Base-by-base conservation (phyloP, 2,797 vertebrate species). In the Cheirogaleus major region DNA sequence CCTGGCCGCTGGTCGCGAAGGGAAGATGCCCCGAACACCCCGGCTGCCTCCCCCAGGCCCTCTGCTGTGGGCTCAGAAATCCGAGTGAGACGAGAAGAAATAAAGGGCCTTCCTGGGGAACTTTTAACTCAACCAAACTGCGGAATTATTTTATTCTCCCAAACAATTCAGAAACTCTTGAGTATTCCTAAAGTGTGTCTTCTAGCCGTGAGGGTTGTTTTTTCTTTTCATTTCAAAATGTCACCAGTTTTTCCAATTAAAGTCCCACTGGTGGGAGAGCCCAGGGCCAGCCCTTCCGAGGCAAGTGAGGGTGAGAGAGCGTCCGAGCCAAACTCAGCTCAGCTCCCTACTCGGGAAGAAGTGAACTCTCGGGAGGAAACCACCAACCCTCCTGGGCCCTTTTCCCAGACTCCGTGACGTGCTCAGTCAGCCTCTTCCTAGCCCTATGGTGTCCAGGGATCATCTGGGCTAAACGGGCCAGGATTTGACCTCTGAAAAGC, bases 1-100 rank as follows among this genome's bases (percentile, higher is more conserved):
- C 96, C 98, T 97, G 96, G 98, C 93, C 35, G 92, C 96, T 95
- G 89, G 97, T 97, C 91, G 83, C 48, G 93, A 95, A 94, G 97
- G 93, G 91, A 91, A 95, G 97, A 85, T 96, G 92, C 80, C 87
- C 89, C 22, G 27, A 80, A 80, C 15, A 94, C 76, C 78, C 88
- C 0, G 1, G 14, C 67, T 57, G 35, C 97, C 95, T 89, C 95
- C 93, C 96, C 92, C 93, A 75, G 96, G 95, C 93, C 95, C 93
- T 93, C 91, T 14, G 41, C 84, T 89, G 87, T 92, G 92, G 96
- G 95, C 95, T 96, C 87, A 41, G 96, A 93, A 97, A 98, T 61
- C 13, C 9, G 14, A 88, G 97, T 78, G 87, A 87, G 70, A 89
- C 61, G 65, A 94, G 14, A 59, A 67, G 94, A 95, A 95, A 95